Evolutionary conservation across 2,888 invertebrate genomes (phyloP).

Genomic region (Hypena proboscidalis): DNA sequence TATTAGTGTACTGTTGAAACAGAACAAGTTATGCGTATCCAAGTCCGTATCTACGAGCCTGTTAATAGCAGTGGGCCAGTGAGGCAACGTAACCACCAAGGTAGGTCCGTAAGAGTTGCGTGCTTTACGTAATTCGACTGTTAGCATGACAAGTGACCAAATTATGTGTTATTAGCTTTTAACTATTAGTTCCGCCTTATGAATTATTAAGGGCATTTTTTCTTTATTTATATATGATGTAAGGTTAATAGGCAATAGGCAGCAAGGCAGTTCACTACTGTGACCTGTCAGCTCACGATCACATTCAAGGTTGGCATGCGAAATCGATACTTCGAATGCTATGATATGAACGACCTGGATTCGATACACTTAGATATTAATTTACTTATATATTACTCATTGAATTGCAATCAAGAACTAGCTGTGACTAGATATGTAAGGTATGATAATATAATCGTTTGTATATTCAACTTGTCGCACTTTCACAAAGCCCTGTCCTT

Average conservation of each 20-base stretch:
- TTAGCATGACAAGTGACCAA: constrained; percentile 68
- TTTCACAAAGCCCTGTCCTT: constrained; percentile 57
- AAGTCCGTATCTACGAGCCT: constrained; percentile 57
- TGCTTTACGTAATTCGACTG: constrained; percentile 69
- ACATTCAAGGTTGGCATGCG: constrained; percentile 70
- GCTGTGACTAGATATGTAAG: constrained; percentile 21
- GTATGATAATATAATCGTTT: constrained; percentile 47
- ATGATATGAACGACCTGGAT: constrained; percentile 61
- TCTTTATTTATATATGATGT: constrained; percentile 50
- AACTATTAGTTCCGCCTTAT: constrained; percentile 74
- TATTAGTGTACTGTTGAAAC: constrained; percentile 55
- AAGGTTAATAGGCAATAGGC: constrained; percentile 51
- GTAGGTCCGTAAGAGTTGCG: constrained; percentile 59
- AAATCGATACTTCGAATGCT: constrained; percentile 67
- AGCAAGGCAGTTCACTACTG: constrained; percentile 47
- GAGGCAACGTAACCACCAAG: constrained; percentile 59
- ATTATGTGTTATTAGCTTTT: constrained; percentile 51
- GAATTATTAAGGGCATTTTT: constrained; percentile 71
- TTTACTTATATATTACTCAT: constrained; percentile 47
- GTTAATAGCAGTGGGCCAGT: constrained; percentile 55
- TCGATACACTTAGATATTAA: constrained; percentile 47
- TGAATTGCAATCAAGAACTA: constrained; percentile 45
- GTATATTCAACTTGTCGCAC: constrained; percentile 40
- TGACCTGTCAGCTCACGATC: constrained; percentile 64
- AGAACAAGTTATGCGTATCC: constrained; percentile 60